A percentile compares a stretch with the other conserved stretches of the same genome.
Evolutionary conservation across 1,140 invertebrate genomes (phyloP).

Genomic region (Neodiprion lecontei): DNA sequence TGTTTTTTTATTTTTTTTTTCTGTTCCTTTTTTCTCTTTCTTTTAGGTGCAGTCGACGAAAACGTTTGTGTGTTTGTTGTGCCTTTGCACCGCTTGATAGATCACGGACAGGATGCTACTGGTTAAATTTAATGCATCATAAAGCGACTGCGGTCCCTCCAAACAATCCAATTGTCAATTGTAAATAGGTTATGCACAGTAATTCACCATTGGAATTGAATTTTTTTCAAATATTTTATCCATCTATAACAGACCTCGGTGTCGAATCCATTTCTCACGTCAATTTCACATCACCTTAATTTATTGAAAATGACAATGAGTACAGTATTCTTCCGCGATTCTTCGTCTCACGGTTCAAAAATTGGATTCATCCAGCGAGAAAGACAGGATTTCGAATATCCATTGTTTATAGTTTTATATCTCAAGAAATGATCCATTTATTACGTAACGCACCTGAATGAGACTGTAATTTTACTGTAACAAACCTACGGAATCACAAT

Average conservation of each 20-base stretch:
- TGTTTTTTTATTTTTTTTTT: too few relatives aligned
- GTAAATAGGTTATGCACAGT: background rate
- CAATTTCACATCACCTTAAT: too few relatives aligned
- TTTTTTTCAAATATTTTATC: background rate
- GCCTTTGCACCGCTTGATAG: background rate
- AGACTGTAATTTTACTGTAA: too few relatives aligned
- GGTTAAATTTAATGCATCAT: slow-evolving; percentile 42
- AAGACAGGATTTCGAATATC: too few relatives aligned
- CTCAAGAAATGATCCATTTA: too few relatives aligned
- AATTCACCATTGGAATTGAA: background rate
- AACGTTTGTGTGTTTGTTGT: background rate
- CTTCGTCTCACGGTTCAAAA: too few relatives aligned
- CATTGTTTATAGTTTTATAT: too few relatives aligned
- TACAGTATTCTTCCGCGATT: too few relatives aligned
- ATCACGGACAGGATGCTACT: slow-evolving; percentile 36
- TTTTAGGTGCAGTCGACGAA: background rate
- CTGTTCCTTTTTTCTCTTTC: background rate
- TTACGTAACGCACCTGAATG: too few relatives aligned
- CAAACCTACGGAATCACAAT: too few relatives aligned
- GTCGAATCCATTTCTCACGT: slow-evolving; percentile 3
- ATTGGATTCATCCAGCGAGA: too few relatives aligned
- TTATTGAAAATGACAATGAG: too few relatives aligned
- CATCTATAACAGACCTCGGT: background rate
- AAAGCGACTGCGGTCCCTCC: slow-evolving; percentile 22
- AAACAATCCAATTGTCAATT: slow-evolving; percentile 8